These are phyloP conservation scores for Poliocrania exsul DNA, from an alignment of 2,797 vertebrate genomes.

Conservation along the genomic window DNA sequence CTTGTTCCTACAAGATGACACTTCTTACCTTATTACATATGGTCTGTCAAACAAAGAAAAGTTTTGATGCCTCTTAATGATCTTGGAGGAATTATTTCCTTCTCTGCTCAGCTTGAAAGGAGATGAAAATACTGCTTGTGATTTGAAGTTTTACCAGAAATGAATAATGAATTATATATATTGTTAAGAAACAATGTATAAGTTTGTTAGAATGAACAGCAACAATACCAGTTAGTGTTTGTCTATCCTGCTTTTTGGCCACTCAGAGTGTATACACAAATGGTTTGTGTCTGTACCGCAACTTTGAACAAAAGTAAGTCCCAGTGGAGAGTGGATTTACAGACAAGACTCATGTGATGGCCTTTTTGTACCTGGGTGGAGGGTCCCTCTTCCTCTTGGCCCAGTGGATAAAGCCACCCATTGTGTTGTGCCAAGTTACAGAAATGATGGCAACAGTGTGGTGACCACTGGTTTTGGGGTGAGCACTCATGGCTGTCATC, in stretches of 20 bases:
- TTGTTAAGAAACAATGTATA: background rate
- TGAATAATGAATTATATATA: rapidly evolving
- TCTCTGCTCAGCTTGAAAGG: background rate
- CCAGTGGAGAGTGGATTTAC: background rate
- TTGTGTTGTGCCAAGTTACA: background rate
- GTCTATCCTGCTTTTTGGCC: background rate
- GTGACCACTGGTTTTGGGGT: background rate
- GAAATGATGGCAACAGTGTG: background rate
- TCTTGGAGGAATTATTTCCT: background rate
- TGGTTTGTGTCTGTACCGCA: background rate
- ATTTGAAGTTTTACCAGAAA: background rate
- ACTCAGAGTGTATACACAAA: background rate
- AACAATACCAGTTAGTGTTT: background rate
- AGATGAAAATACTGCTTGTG: background rate
- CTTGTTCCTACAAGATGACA: background rate
- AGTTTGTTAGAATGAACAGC: background rate
- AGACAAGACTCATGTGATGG: rapidly evolving
- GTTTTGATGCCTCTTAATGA: background rate
- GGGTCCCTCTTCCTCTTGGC: background rate
- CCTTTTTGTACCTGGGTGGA: background rate
- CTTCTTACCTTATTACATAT: background rate
- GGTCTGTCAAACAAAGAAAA: background rate
- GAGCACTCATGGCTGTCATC: background rate
- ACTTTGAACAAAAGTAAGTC: background rate
- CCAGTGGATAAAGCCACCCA: background rate